Conservation (phyloP, 2,797 vertebrate genomes). For the Poeciliopsis turneri region DNA sequence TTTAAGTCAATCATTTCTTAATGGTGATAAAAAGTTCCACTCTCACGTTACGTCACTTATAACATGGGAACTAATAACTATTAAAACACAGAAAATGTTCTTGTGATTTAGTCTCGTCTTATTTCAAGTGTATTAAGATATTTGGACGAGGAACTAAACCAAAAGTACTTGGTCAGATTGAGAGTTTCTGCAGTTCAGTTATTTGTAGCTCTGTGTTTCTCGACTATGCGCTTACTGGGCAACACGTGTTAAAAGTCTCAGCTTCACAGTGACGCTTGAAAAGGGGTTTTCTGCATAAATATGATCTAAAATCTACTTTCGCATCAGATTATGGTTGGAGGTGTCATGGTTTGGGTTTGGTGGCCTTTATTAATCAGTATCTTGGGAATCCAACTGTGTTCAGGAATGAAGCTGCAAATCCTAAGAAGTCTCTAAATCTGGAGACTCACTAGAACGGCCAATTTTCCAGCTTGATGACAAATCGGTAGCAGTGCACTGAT, state of each 20-base stretch:
- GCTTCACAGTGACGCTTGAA: background rate
- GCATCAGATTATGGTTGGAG: background rate
- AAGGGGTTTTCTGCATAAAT: background rate
- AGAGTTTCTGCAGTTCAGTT: conserved; percentile 2
- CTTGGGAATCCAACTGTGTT: background rate
- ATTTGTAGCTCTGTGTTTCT: conserved; percentile 10
- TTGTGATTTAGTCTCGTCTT: too few relatives aligned
- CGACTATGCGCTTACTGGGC: conserved; percentile 9
- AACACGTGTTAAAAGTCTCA: background rate
- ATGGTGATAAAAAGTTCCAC: too few relatives aligned
- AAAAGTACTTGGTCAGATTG: too few relatives aligned
- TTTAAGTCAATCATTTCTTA: too few relatives aligned
- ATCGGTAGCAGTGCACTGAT: background rate
- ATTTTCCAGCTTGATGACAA: background rate
- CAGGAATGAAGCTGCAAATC: background rate
- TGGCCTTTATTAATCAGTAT: background rate
- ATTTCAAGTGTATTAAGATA: too few relatives aligned
- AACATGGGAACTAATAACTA: too few relatives aligned
- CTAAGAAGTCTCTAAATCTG: background rate
- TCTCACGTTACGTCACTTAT: too few relatives aligned
- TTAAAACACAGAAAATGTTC: too few relatives aligned
- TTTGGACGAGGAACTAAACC: too few relatives aligned
- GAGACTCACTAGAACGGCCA: background rate
- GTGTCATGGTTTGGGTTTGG: conserved; percentile 4
- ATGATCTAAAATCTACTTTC: background rate